phyloP scores from a whole-genome alignment of 37 sponge, comb jelly and placozoan species.

The Tethya wilhelma region DNA sequence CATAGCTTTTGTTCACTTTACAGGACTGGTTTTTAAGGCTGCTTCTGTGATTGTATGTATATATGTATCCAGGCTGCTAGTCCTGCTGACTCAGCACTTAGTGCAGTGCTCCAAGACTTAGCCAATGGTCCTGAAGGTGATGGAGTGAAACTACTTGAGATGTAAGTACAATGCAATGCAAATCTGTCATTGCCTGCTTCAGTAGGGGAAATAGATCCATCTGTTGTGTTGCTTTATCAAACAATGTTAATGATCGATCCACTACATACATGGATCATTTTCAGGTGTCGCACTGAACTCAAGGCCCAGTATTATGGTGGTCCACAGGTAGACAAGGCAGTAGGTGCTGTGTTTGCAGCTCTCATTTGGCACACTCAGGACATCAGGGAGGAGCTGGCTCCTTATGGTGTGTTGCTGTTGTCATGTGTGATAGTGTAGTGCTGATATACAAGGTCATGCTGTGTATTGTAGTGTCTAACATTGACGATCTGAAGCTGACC shows the following conservation, averaged over 20 bases:
- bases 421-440: background rate
- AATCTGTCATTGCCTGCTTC: too few relatives aligned
- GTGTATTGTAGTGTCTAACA: background rate
- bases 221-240: background rate
- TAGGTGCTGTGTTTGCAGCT: constrained; percentile 89
- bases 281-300: constrained; percentile 38
- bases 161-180: constrained; percentile 35
- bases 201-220: too few relatives aligned
- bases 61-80: constrained; percentile 53
- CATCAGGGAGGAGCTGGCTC: constrained; percentile 74
- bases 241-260: background rate
- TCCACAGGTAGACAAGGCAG: constrained; percentile 75
- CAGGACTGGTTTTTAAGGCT: background rate
- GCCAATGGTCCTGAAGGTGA: constrained; percentile 30
- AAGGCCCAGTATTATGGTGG: constrained; percentile 80
- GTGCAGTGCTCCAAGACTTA: constrained; percentile 45
- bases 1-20: background rate
- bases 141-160: constrained; percentile 25
- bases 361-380: constrained; percentile 94
- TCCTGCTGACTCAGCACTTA: constrained; percentile 59
- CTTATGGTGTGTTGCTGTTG: constrained; percentile 23
- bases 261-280: too few relatives aligned
- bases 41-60: background rate
- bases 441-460: background rate
- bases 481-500: constrained; percentile 13